Base-by-base conservation (phyloP, 2,888 invertebrate genomes). In the Sphaerolaimus hirsutus region DNA sequence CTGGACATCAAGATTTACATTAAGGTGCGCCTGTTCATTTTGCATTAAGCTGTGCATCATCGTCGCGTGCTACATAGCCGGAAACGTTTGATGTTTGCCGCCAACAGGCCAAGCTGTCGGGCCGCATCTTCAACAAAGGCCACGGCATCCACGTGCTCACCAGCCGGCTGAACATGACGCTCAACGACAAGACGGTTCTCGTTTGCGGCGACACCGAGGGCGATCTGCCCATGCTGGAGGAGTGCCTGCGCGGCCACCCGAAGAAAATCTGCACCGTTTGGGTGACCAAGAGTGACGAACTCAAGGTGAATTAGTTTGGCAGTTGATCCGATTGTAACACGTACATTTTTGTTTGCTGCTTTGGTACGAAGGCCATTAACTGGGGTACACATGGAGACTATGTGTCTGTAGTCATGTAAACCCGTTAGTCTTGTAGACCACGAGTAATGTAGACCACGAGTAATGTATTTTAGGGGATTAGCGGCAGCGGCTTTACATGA, bases 181-280 rank as follows among this genome's bases (percentile, higher is more conserved):
- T 60, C 24, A 48, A 48, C 19, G 44, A 46, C 2, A 41, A 62
- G 40, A 58, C 57, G 22, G 57, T 61, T 41, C 50, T 61, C 29
- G 57, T 61, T 3, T 61, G 61, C 45, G 61, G 61, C 32, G 61
- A 61, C 49, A 58, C 58, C 2, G 50, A 51, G 1, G 58, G 60
- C 2, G 61, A 61, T 50, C 50, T 61, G 21, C 62, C 61, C 0
- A 61, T 61, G 61, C 48, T 61, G 21, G 51, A 54, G 42, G 56
- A 54, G 37, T 60, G 60, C 45, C 49, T 61, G 45, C 44, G 50
- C n/a, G 46, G 49, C 29, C 58, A 61, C 49, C 51, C 55, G 2
- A 44, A 51, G 1, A 56, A 54, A 25, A 57, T 58, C 1, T 60
- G 52, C 48, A 61, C 61, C 5, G 59, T 61, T 19, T 61, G 60